Conservation (phyloP, 2,888 invertebrate genomes). For the Diloba caeruleocephala region DNA sequence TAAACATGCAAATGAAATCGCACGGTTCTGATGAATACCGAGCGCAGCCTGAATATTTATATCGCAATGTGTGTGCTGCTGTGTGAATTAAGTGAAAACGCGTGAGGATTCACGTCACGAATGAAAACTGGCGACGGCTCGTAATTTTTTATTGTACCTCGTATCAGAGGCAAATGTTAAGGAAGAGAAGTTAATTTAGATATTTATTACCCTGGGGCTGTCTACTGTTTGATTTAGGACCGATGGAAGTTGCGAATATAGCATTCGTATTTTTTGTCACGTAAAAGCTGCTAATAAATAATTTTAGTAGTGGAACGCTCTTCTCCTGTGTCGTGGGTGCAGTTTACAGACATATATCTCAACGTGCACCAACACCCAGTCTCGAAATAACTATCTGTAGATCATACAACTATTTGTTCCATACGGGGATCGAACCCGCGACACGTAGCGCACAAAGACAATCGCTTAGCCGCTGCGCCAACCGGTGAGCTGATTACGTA, state of each 20-base stretch:
- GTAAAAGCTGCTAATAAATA: too few species aligned
- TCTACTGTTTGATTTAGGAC: constrained; percentile 28
- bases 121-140: constrained; percentile 57
- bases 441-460: too few species aligned
- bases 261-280: constrained; percentile 22
- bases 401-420: too few species aligned
- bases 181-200: constrained; percentile 48
- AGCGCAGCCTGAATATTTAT: constrained; percentile 79
- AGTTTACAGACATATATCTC: too few species aligned
- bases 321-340: too few species aligned
- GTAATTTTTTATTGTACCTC: constrained; percentile 56
- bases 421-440: too few species aligned
- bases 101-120: constrained; percentile 66
- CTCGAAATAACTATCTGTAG: too few species aligned
- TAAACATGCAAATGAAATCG: constrained; percentile 83
- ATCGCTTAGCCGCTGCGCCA: too few species aligned
- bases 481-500: too few species aligned
- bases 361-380: too few species aligned
- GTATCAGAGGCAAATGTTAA: constrained; percentile 43
- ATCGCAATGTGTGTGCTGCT: constrained; percentile 59
- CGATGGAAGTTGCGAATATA: constrained; percentile 32
- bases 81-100: constrained; percentile 70
- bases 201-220: constrained; percentile 41
- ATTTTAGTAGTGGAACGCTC: too few species aligned
- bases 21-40: constrained; percentile 79